These are phyloP conservation scores for Craseonycteris thonglongyai DNA, from an alignment of 2,113 vertebrate genomes.

Conservation along the genomic window DNA sequence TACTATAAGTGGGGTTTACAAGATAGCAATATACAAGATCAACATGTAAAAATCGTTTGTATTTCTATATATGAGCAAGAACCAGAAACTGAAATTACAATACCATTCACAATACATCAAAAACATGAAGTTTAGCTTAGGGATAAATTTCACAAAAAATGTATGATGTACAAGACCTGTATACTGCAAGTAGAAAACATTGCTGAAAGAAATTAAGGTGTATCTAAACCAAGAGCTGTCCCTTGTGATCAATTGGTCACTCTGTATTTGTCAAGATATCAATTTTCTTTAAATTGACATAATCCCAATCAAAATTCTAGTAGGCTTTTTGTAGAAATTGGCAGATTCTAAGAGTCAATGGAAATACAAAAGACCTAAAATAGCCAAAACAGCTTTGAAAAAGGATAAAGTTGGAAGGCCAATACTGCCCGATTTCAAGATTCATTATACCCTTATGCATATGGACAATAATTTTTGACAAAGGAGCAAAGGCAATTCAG, in stretches of 20 bases:
- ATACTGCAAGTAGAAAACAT: not conserved
- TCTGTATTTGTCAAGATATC: accelerated
- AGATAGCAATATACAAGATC: not conserved
- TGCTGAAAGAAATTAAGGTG: not conserved
- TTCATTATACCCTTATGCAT: not conserved
- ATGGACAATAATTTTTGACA: not conserved
- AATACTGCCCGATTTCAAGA: not conserved
- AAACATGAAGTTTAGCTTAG: not conserved
- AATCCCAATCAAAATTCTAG: not conserved
- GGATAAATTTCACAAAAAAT: not conserved
- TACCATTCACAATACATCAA: not conserved
- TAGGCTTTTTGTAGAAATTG: not conserved
- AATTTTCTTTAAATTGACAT: not conserved
- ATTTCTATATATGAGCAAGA: not conserved
- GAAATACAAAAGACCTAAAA: not conserved
- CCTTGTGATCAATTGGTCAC: not conserved
- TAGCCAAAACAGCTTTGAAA: not conserved
- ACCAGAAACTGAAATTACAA: not conserved
- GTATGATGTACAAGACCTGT: not conserved
- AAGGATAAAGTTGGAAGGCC: not conserved
- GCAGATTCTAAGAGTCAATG: not conserved
- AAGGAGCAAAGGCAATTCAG: not conserved
- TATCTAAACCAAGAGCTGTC: not conserved
- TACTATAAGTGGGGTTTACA: not conserved
- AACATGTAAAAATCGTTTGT: not conserved